These are phyloP conservation scores for Columba guinea DNA, from an alignment of 2,797 vertebrate genomes.

Conservation along the genomic window DNA sequence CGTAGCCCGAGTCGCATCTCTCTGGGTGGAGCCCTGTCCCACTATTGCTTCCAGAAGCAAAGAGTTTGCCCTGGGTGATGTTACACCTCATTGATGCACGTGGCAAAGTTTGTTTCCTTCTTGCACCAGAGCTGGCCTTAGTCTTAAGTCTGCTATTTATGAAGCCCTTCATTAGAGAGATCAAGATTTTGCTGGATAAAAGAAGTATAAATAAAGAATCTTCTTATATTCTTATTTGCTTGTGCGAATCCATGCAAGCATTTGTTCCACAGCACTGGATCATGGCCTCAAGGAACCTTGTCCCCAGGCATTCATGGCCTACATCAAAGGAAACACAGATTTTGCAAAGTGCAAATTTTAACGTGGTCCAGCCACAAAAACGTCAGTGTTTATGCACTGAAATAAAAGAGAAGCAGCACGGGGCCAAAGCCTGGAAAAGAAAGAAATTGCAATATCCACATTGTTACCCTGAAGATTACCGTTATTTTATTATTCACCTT, in stretches of 20 bases:
- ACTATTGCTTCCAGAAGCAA: not conserved
- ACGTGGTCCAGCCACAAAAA: not conserved
- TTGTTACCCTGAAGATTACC: not conserved
- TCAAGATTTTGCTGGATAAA: not conserved
- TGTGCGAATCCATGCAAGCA: not conserved
- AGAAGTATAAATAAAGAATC: not conserved
- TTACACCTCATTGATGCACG: not conserved
- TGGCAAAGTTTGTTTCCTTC: not conserved
- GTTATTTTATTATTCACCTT: not conserved
- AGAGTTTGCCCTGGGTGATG: not conserved
- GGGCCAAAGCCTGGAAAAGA: not conserved
- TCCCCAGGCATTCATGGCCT: not conserved
- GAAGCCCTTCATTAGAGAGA: not conserved
- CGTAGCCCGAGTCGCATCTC: accelerated
- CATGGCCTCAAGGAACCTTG: not conserved
- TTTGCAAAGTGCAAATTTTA: not conserved
- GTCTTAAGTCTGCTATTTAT: not conserved
- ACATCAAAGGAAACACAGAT: not conserved
- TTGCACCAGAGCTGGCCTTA: not conserved
- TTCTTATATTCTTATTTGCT: not conserved
- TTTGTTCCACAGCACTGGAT: not conserved
- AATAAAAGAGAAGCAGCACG: not conserved
- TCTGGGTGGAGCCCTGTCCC: not conserved
- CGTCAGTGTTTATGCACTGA: not conserved
- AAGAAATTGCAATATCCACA: not conserved